These are phyloP conservation scores for Chalcis sispes DNA, from an alignment of 2,888 invertebrate genomes.

Conservation along the genomic window DNA sequence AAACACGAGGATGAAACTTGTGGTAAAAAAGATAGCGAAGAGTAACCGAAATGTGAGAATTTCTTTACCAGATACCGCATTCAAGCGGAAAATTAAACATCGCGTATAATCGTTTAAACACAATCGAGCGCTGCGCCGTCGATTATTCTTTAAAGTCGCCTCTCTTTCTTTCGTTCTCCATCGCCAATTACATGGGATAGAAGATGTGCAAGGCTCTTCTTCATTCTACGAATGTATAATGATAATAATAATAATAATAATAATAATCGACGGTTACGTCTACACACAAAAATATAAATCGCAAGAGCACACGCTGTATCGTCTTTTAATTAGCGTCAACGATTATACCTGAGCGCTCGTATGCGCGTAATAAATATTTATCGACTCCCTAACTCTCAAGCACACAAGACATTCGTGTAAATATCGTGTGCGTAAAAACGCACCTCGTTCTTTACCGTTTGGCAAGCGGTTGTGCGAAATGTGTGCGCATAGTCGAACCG, in stretches of 20 bases:
- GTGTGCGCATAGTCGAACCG: too few species aligned
- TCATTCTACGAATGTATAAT: too few species aligned
- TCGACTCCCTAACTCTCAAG: constrained; percentile 1
- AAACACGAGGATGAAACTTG: background rate
- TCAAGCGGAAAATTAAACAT: constrained; percentile 28
- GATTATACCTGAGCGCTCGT: background rate
- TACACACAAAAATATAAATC: too few species aligned
- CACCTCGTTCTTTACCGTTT: too few species aligned
- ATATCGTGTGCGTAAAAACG: too few species aligned
- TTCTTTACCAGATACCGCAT: background rate
- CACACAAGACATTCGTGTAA: constrained; percentile 12
- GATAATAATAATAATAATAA: too few species aligned
- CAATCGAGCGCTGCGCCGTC: too few species aligned
- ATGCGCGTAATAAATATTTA: constrained; percentile 29
- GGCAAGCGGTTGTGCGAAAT: too few species aligned
- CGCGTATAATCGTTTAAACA: constrained; percentile 29
- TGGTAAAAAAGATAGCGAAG: constrained; percentile 2
- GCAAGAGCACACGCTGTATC: constrained; percentile 5
- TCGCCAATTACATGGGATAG: background rate
- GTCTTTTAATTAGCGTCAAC: constrained; percentile 46
- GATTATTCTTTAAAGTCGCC: background rate
- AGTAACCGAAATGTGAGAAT: too few species aligned
- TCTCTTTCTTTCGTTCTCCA: background rate
- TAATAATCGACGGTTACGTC: constrained; percentile 8
- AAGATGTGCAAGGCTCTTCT: too few species aligned